Percentiles rank a stretch among this genome's conserved stretches.
Conservation (phyloP, 2,113 vertebrate genomes). For the Spermophilus dauricus region DNA sequence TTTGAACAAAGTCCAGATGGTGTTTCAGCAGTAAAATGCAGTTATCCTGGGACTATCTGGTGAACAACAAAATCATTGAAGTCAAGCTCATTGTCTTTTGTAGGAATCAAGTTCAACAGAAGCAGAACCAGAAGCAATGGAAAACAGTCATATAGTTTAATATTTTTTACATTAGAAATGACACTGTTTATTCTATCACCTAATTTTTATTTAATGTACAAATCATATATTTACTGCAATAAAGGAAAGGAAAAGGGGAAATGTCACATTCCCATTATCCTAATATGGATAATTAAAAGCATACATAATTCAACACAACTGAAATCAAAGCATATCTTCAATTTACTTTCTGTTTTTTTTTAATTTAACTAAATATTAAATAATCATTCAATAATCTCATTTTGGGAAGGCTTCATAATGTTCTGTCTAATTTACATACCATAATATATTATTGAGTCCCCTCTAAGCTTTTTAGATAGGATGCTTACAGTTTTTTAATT, state of each 20-base stretch:
- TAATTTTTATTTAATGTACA: constrained; percentile 62
- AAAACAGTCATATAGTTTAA: neutral
- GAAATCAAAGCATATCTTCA: constrained; percentile 61
- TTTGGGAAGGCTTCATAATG: constrained; percentile 35
- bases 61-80: constrained; percentile 61
- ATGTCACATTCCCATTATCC: constrained; percentile 11
- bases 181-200: constrained; percentile 36
- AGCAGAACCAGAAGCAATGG: constrained; percentile 30
- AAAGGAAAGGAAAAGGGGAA: constrained; percentile 29
- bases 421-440: constrained; percentile 8
- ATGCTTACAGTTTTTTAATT: neutral
- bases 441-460: neutral
- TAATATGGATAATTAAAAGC: constrained; percentile 48
- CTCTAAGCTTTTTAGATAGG: constrained; percentile 5
- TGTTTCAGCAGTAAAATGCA: constrained; percentile 49
- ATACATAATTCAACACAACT: constrained; percentile 23
- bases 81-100: constrained; percentile 48
- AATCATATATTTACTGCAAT: constrained; percentile 34
- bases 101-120: constrained; percentile 74
- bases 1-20: constrained; percentile 80
- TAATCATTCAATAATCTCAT: constrained; percentile 13
- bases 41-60: constrained; percentile 47
- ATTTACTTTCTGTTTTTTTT: constrained; percentile 21
- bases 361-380: constrained; percentile 55
- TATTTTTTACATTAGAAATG: constrained; percentile 54